phyloP scores from a whole-genome alignment of 2,888 invertebrate genomes.

The Stenchaetothrips biformis region DNA sequence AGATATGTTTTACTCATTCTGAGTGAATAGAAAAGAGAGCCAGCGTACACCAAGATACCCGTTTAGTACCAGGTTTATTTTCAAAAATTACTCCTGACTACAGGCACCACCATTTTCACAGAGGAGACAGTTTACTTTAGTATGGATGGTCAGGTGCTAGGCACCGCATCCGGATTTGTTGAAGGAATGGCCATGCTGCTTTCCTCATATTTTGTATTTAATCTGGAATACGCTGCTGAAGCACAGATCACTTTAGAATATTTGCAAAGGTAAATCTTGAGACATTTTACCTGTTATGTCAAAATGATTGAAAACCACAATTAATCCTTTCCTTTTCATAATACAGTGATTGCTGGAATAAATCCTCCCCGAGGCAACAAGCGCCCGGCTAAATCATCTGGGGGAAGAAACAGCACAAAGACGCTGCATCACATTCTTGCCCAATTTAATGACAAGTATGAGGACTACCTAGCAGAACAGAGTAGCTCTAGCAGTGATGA shows the following conservation, averaged over 20 bases:
- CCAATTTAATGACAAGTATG: not conserved
- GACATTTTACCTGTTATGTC: not conserved
- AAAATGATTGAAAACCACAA: not conserved
- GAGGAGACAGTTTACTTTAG: not conserved
- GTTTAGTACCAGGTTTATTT: no score
- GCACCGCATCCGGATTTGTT: not conserved
- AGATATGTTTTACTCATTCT: no score
- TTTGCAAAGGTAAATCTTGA: not conserved
- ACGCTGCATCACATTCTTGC: not conserved
- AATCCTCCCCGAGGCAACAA: not conserved
- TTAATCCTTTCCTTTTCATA: not conserved
- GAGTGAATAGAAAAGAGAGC: no score
- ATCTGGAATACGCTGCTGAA: not conserved
- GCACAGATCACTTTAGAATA: not conserved
- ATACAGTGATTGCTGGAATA: not conserved
- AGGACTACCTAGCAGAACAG: not conserved
- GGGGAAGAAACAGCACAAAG: not conserved
- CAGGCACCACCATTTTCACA: no score
- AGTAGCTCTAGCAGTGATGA: no score
- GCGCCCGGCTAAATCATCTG: not conserved
- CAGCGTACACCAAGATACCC: no score
- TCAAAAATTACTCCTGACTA: no score
- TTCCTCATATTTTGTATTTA: not conserved
- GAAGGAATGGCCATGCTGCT: not conserved
- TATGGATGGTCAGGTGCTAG: not conserved